A percentile compares a stretch with the other conserved stretches of the same genome.
Conservation (phyloP, 2,888 invertebrate species). For the Griposia aprilina region DNA sequence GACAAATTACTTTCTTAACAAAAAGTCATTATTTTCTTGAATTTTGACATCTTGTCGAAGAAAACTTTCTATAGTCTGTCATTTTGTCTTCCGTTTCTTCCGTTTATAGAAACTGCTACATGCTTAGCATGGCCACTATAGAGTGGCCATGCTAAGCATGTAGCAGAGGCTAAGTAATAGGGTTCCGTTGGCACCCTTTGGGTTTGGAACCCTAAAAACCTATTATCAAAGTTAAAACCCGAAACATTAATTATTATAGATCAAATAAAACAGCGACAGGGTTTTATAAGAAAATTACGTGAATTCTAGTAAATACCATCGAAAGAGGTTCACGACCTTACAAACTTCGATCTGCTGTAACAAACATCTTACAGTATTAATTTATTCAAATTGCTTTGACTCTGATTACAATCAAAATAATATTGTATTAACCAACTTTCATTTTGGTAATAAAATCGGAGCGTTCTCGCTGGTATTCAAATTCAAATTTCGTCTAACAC, state of each 20-base stretch:
- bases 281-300: neutral
- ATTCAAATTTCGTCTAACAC: slow-evolving; percentile 63
- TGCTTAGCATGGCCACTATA: no score
- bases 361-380: slow-evolving; percentile 47
- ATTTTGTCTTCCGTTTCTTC: no score
- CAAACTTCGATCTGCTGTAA: slow-evolving; percentile 22
- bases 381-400: slow-evolving; percentile 58
- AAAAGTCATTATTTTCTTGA: no score
- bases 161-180: no score
- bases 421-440: slow-evolving; percentile 59
- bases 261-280: neutral
- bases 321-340: neutral
- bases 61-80: no score
- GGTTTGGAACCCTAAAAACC: neutral
- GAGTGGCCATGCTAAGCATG: no score
- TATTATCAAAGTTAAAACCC: neutral
- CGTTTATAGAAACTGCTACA: no score
- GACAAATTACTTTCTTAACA: no score
- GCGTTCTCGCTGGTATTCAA: slow-evolving; percentile 59
- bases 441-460: slow-evolving; percentile 56
- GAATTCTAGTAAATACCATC: slow-evolving; percentile 4
- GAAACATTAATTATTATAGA: neutral
- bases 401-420: slow-evolving; percentile 55
- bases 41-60: no score
- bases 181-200: no score